Evolutionary conservation across 2,888 invertebrate species (phyloP), one percentile per base, ranked within the genome.

Genomic region (Noctua fimbriata): DNA sequence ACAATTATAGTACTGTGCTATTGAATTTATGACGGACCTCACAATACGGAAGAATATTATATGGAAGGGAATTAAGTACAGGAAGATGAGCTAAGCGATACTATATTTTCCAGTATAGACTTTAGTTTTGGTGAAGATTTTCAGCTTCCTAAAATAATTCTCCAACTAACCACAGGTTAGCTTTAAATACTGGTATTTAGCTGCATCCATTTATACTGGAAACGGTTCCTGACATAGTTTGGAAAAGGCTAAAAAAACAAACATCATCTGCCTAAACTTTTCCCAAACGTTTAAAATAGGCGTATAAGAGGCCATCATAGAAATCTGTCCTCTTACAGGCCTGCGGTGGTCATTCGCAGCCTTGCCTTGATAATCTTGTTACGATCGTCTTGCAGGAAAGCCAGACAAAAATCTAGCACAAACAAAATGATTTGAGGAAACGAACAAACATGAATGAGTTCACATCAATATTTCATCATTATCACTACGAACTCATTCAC

Each of bases 21-120:
- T 88, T 83, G 76, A 86, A 79, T 74, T 72, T 66, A 78, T 65
- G 63, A 66, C 36, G 60, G 76, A 79, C 73, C 65, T 69, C 69
- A 72, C 70, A 69, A 76, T 86, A 86, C 79, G 86, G 88, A 88
- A 88, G 76, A 81, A 41, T 73, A 75, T 78, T 85, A 66, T n/a
- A 60, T n/a, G 24, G 18, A 70, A 83, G 49, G 24, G 12, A 16
- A 52, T 1, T 4, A 5, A 44, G 55, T 74, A 74, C 14, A 10
- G n/a, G 1, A 70, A 72, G 88, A 65, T 76, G 65, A 47, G 86
- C 77, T 60, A 72, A 36, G 70, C 76, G 44, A 76, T 2, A 28
- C 32, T 55, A 1, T 44, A 12, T 44, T n/a, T 66, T 14, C 41
- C 24, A 24, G 12, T 24, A 36, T 36, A 21, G 12, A 5, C 24